Base-by-base conservation (phyloP, 2,113 vertebrate genomes). In the Cyprinodon variegatus region DNA sequence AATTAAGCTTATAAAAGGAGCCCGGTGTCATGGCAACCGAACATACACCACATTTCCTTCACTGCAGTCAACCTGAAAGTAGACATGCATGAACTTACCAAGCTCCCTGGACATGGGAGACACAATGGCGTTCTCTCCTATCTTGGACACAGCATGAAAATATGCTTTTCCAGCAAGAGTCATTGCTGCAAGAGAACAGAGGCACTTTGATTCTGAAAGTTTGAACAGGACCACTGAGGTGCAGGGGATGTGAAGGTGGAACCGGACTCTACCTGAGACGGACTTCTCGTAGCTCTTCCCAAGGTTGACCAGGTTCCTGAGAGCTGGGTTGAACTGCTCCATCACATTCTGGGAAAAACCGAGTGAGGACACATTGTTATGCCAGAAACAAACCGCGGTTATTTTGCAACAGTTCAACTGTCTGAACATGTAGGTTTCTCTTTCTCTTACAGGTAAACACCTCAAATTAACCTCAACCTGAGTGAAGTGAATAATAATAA, bases 211-310 rank as follows among this genome's bases (percentile, higher is more conserved):
- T 10, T 1, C 0, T 15, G 50, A 57, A 57, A 6, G 9, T n/a
- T 11, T 45, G 9, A 7, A 8, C 41, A 4, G 12, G 14, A 50
- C 17, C 48, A n/a, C 20, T 1, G 9, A 45, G 43, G 43, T 20
- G 13, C 17, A 41, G 41, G 29, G 29, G 29, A 29, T 29, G 29
- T 29, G 29, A 29, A 1, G 29, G 29, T 29, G 29, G 29, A 29
- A 29, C 29, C 29, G 38, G 88, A 50, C 89, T 93, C 95, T 96
- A 99, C 98, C 97, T 91, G 94, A 93, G 76, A 99, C 97, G 40
- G 97, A 95, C 91, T 98, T 99, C 92, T 99, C 98, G 45, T 99
- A 99, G 93, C 92, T 98, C 93, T 97, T 99, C 40, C 98, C 98
- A 22, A 99, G 93, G 91, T 96, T 98, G 89, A 98, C 96, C 90